Evolutionary conservation across 1,140 invertebrate genomes (phyloP), one percentile per base, ranked within the genome.

Genomic region (Parasteatoda tepidariorum): DNA sequence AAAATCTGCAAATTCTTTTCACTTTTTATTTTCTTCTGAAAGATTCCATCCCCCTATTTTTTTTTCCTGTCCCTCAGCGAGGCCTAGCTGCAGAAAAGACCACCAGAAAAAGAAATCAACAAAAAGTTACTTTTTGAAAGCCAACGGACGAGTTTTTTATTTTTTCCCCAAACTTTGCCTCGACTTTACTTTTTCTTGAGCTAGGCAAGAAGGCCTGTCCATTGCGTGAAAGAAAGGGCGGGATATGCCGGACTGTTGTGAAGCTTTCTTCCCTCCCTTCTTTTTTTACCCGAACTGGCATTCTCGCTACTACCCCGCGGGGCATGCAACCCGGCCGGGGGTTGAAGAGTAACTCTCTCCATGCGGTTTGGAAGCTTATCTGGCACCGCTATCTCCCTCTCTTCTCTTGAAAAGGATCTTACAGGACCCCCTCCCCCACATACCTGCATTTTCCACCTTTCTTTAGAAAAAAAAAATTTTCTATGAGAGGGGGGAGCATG

Each of bases 91-190:
- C n/a, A n/a, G n/a, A n/a, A n/a, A n/a, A n/a, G n/a, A n/a, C n/a
- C n/a, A n/a, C n/a, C n/a, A n/a, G n/a, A n/a, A n/a, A n/a, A n/a
- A n/a, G n/a, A n/a, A n/a, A n/a, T n/a, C n/a, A n/a, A n/a, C n/a
- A n/a, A n/a, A n/a, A n/a, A n/a, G n/a, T n/a, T n/a, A n/a, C n/a
- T 33, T 74, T 74, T 74, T 33, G 41, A 74, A 74, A 74, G 71
- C 61, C 71, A 74, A 74, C 71, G 38, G 71, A 74, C 71, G 30
- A 61, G 30, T 61, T 61, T 41, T 61, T 26, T 55, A 30, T 30
- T 34, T 22, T 31, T 6, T n/a, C 15, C 6, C 57, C 57, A 4
- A n/a, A n/a, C 22, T 4, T 59, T 9, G 15, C n/a, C 30, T 31
- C 34, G 34, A 66, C 62, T 66, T 66, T 4, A 33, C 30, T 66